Percentiles rank a stretch among this genome's conserved stretches.
Conservation (phyloP, 2,113 vertebrate genomes). For the Centropristis striata region DNA sequence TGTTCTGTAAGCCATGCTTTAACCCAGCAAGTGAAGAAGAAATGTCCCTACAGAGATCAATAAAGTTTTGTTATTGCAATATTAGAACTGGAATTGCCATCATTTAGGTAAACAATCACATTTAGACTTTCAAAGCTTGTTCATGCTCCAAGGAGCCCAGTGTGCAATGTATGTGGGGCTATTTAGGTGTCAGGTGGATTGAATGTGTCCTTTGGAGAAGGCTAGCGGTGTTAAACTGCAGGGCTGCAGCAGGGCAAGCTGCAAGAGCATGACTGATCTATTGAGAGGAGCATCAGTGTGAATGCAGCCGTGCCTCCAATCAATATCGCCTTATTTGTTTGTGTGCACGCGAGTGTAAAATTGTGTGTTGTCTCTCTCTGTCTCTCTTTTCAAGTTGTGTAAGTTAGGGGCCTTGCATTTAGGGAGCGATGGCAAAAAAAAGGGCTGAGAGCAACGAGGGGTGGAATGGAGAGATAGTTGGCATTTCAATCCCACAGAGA, state of each 20-base stretch:
- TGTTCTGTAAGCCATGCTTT: not conserved
- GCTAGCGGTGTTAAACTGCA: constrained; percentile 75
- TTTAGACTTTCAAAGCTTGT: constrained; percentile 4
- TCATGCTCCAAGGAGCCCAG: constrained; percentile 28
- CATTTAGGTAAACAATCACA: constrained; percentile 47
- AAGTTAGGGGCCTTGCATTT: constrained; percentile 69
- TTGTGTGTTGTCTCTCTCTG: constrained; percentile 70
- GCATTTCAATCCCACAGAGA: constrained; percentile 64
- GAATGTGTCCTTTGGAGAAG: constrained; percentile 69
- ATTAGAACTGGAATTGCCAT: constrained; percentile 21
- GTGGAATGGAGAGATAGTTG: constrained; percentile 64
- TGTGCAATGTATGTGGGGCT: constrained; percentile 34
- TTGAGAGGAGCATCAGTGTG: constrained; percentile 75
- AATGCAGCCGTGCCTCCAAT: constrained; percentile 72
- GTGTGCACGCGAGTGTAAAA: constrained; percentile 79
- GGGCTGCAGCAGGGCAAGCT: constrained; percentile 68
- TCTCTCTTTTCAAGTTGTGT: constrained; percentile 58
- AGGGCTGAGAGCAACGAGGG: constrained; percentile 55
- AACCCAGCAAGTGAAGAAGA: constrained; percentile 3
- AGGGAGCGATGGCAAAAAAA: constrained; percentile 41
- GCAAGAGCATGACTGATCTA: constrained; percentile 80
- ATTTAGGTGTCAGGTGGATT: constrained; percentile 74
- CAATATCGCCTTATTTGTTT: constrained; percentile 82
- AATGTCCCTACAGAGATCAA: constrained; percentile 41
- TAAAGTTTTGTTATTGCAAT: constrained; percentile 34